Evolutionary conservation across 1,140 invertebrate species (phyloP).

Genomic region (Calephelis virginiensis): DNA sequence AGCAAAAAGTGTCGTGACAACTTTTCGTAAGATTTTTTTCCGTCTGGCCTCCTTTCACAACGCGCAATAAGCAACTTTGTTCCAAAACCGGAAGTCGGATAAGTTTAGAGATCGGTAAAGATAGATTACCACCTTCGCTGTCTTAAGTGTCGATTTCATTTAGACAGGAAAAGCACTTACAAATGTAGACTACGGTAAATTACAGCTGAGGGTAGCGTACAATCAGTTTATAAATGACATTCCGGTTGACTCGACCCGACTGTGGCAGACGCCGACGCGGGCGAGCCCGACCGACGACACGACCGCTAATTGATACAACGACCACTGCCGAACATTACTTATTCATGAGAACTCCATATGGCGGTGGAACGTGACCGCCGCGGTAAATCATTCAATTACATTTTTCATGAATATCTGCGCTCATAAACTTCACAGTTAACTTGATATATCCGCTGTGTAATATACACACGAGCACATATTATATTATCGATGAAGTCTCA

Average conservation of each 20-base stretch:
- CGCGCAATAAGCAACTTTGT: no score
- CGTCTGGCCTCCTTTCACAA: no score
- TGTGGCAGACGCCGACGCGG: conserved; percentile 40
- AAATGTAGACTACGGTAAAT: conserved; percentile 27
- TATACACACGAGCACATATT: background rate
- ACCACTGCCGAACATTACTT: conserved; percentile 70
- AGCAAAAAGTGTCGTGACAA: no score
- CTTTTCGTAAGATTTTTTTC: no score
- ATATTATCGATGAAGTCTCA: background rate
- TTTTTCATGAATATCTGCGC: conserved; percentile 58
- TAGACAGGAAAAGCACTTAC: conserved; percentile 12
- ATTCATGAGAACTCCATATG: conserved; percentile 77
- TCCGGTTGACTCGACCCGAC: conserved; percentile 38
- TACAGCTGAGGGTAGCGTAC: conserved; percentile 24
- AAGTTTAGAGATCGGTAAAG: no score
- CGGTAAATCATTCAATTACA: conserved; percentile 75
- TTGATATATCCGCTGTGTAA: conserved; percentile 1
- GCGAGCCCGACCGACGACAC: conserved; percentile 57
- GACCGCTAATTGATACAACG: conserved; percentile 77
- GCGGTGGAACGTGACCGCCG: conserved; percentile 68
- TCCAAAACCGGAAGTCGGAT: no score
- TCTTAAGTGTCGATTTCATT: background rate
- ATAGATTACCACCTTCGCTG: no score
- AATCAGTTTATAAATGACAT: conserved; percentile 36
- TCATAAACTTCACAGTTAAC: conserved; percentile 22